Evolutionary conservation across 2,113 vertebrate genomes (phyloP).

Genomic region (Neofelis nebulosa): DNA sequence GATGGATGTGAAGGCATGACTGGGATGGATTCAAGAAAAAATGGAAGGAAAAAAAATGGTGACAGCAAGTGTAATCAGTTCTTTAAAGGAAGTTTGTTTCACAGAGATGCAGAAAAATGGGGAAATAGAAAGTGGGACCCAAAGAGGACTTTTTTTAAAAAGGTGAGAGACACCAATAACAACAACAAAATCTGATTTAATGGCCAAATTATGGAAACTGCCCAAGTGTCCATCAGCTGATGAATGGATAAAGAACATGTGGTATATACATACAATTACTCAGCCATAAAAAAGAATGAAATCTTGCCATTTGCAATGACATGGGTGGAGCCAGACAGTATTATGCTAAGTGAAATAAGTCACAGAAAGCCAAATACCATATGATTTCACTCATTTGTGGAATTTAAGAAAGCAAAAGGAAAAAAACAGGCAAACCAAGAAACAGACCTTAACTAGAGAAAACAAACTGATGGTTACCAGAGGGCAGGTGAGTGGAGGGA

Average conservation of each 20-base stretch:
- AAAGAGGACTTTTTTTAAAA: neutral
- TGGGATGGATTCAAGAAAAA: neutral
- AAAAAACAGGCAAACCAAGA: neutral
- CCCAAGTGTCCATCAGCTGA: neutral
- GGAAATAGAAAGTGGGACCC: neutral
- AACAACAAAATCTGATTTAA: neutral
- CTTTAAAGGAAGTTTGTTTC: neutral
- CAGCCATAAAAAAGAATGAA: too few species aligned
- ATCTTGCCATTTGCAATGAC: too few species aligned
- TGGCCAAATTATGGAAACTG: neutral
- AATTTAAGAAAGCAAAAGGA: neutral
- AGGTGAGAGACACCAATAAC: neutral
- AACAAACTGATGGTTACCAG: neutral
- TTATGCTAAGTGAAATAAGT: neutral
- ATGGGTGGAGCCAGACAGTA: neutral
- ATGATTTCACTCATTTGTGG: neutral
- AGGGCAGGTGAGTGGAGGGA: neutral
- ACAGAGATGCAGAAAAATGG: neutral
- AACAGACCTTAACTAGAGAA: neutral
- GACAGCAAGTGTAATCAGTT: neutral
- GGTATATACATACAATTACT: neutral
- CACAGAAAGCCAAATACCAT: neutral
- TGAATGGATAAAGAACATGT: neutral
- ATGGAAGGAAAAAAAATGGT: neutral
- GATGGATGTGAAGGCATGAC: neutral